phyloP scores from a whole-genome alignment of 30 jellyfish, hydroid and myxozoan species.

The Haliclystus octoradiatus region DNA sequence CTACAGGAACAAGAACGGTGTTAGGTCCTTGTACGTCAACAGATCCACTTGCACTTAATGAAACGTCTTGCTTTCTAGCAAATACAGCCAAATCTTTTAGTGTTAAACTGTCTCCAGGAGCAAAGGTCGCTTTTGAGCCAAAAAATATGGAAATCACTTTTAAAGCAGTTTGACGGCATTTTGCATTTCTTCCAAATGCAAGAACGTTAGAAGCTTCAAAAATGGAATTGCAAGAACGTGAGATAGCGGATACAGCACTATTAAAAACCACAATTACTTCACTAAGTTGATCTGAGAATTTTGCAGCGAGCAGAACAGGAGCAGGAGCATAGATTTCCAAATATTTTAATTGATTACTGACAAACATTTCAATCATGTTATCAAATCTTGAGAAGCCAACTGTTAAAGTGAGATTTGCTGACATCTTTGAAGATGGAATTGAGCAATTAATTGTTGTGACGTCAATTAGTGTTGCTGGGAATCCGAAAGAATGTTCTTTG shows the following conservation, averaged over 20 bases:
- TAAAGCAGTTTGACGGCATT: constrained; percentile 15
- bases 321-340: constrained; percentile 46
- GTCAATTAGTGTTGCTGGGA: constrained; percentile 13
- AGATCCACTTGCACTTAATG: constrained; percentile 16
- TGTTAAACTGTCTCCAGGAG: constrained; percentile 24
- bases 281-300: constrained; percentile 17
- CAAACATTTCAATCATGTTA: background rate
- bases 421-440: constrained; percentile 7
- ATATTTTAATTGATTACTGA: background rate
- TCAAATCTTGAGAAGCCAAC: constrained; percentile 21
- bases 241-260: background rate
- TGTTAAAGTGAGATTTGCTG: constrained; percentile 14
- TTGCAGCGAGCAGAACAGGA: constrained; percentile 34
- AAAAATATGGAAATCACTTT: constrained; percentile 8
- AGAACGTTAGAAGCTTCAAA: constrained; percentile 2
- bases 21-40: constrained; percentile 14
- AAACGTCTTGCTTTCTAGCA: constrained; percentile 13
- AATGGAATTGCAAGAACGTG: constrained; percentile 5
- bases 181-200: constrained; percentile 24
- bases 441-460: constrained; percentile 11
- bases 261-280: constrained; percentile 14
- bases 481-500: background rate
- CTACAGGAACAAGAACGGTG: constrained; percentile 8
- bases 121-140: constrained; percentile 24
- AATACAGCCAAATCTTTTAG: constrained; percentile 6